phyloP scores from a whole-genome alignment of 2,797 vertebrate genomes.

The Propithecus perrieri region DNA sequence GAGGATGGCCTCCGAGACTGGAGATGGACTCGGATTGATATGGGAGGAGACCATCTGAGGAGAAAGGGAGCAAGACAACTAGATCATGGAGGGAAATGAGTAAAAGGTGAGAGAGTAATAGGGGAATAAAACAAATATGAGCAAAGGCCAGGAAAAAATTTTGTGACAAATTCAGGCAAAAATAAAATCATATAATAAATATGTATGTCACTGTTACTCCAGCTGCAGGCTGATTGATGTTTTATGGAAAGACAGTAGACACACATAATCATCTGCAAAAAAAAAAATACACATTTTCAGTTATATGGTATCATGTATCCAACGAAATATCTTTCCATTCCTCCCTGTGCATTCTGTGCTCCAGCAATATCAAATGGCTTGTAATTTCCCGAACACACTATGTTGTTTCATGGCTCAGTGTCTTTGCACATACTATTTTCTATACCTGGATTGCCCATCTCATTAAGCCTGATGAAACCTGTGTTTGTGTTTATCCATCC shows the following conservation, averaged over 20 bases:
- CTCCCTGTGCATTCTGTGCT: background rate
- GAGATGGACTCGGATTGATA: background rate
- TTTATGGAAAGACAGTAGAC: slow-evolving; percentile 42
- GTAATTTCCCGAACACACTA: background rate
- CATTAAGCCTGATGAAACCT: slow-evolving; percentile 53
- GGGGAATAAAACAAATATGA: background rate
- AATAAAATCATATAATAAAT: slow-evolving; percentile 57
- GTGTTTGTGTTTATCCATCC: slow-evolving; percentile 15
- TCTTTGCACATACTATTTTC: slow-evolving; percentile 43
- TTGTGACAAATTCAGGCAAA: slow-evolving; percentile 60
- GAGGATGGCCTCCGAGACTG: background rate
- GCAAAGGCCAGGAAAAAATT: background rate
- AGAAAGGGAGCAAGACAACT: background rate
- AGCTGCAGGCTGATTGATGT: slow-evolving; percentile 44
- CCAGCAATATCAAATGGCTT: slow-evolving; percentile 21
- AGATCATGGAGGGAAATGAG: background rate
- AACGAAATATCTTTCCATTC: background rate
- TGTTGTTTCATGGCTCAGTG: slow-evolving; percentile 52
- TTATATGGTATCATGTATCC: background rate
- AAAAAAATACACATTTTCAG: slow-evolving; percentile 44
- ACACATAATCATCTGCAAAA: slow-evolving; percentile 55
- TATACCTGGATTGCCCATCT: slow-evolving; percentile 25
- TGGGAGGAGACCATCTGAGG: background rate
- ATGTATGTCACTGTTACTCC: slow-evolving; percentile 31
- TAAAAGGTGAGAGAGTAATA: background rate